phyloP scores from a whole-genome alignment of 2,888 invertebrate species.

The Drosophila subsilvestris region DNA sequence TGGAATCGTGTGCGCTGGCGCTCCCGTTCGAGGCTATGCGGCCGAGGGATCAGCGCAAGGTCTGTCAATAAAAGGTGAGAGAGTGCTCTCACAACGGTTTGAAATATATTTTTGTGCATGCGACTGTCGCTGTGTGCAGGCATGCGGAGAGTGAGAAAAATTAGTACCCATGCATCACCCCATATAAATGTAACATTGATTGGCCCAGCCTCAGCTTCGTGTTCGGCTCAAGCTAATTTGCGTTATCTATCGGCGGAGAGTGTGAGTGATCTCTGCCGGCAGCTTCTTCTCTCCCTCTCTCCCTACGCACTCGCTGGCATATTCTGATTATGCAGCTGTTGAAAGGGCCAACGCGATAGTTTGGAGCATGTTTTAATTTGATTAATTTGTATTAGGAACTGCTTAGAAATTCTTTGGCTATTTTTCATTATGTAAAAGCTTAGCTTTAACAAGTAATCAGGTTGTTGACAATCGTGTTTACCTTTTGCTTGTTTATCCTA shows the following conservation, averaged over 20 bases:
- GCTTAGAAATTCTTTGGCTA: no score
- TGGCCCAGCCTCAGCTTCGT: neutral
- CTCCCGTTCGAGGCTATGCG: conserved; percentile 17
- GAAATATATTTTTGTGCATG: no score
- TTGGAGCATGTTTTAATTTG: no score
- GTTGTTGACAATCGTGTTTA: conserved; percentile 27
- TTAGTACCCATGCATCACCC: neutral
- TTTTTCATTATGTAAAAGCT: conserved; percentile 15
- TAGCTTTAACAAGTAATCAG: conserved; percentile 10
- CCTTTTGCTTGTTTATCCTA: conserved; percentile 33
- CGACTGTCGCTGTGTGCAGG: no score
- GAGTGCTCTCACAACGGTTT: neutral
- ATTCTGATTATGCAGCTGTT: no score
- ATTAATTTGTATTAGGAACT: no score
- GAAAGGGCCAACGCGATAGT: no score
- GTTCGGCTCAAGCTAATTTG: neutral
- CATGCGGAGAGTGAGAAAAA: no score
- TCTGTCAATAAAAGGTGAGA: neutral
- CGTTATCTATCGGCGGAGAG: neutral
- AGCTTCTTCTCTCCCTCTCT: conserved; percentile 3
- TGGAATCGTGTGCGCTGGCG: conserved; percentile 16
- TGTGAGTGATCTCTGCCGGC: conserved; percentile 12
- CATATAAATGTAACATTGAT: neutral
- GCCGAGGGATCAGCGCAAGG: conserved; percentile 33
- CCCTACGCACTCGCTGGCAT: no score